Evolutionary conservation across 2,888 invertebrate genomes (phyloP), one percentile per base, ranked within the genome.

Genomic region (Cataglyphis livida): DNA sequence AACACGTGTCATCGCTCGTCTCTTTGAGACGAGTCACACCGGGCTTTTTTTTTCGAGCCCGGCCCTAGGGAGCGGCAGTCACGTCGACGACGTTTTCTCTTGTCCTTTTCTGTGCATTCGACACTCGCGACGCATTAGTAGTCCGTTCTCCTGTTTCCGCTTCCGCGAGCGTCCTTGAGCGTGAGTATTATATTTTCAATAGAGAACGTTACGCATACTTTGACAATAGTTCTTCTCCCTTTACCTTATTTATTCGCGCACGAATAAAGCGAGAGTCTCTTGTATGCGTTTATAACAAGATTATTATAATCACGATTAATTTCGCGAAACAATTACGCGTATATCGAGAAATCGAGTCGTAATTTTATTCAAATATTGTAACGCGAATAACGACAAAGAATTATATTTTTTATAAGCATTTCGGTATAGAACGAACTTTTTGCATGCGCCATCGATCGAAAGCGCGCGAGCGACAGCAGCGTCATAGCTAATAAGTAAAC

Each of bases 171-270:
- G 83, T 83, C 87, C 84, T 73, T 85, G 57, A 74, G 83, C 84
- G 76, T 51, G 85, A 76, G 84, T 81, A 87, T 89, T 81, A 75
- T 85, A 88, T 85, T 79, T 78, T 79, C 83, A 85, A 90, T 86
- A 86, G 85, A 86, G 90, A 82, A 66, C 28, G 62, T 51, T 25
- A 32, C 65, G 35, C 64, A n/a, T 66, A 71, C 66, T 38, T 21
- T 48, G 28, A n/a, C 64, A 81, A 76, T 32, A 35, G 68, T 68
- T 68, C 76, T 3, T 35, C 41, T 44, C 21, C n/a, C n/a, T 44
- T 62, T 25, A 5, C 3, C 4, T 35, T 1, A 15, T 10, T 21
- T 59, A 18, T 1, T 57, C 76, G 68, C 68, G 21, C 51, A 38
- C 35, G n/a, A 9, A 25, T 6, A n/a, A 6, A 28, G 7, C 57